Evolutionary conservation across 2,113 vertebrate genomes (phyloP).

Genomic region (Macquaria ambigua): DNA sequence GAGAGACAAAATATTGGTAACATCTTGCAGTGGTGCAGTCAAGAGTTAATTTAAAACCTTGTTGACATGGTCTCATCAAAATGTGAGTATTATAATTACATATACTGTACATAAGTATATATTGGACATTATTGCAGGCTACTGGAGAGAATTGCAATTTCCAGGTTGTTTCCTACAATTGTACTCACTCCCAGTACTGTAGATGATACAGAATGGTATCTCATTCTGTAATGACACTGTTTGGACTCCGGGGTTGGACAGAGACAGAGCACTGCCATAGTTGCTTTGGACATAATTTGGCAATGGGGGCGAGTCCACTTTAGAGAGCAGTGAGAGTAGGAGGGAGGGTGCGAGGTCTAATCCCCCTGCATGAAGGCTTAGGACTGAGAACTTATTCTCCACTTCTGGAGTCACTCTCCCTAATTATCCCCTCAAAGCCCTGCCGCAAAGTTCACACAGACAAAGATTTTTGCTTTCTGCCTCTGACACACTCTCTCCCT

Average conservation of each 20-base stretch:
- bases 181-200: not conserved
- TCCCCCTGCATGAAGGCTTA: slow-evolving; percentile 69
- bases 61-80: not conserved
- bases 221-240: slow-evolving; percentile 16
- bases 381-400: slow-evolving; percentile 65
- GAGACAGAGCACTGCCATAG: slow-evolving; percentile 17
- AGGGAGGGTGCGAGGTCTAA: slow-evolving; percentile 50
- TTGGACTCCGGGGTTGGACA: slow-evolving; percentile 3
- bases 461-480: slow-evolving; percentile 55
- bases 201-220: not conserved
- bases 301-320: slow-evolving; percentile 48
- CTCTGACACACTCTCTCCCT: slow-evolving; percentile 40
- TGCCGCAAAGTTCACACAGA: slow-evolving; percentile 64
- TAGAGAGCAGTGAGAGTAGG: slow-evolving; percentile 33
- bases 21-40: not conserved
- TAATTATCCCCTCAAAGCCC: slow-evolving; percentile 80
- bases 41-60: slow-evolving; percentile 6
- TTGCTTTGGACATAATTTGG: slow-evolving; percentile 23
- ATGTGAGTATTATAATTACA: not conserved
- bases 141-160: not conserved
- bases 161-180: not conserved
- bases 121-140: not conserved
- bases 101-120: not conserved
- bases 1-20: not conserved
- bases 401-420: slow-evolving; percentile 66